Conservation (phyloP, 2,113 vertebrate genomes). For the Calypte anna region DNA sequence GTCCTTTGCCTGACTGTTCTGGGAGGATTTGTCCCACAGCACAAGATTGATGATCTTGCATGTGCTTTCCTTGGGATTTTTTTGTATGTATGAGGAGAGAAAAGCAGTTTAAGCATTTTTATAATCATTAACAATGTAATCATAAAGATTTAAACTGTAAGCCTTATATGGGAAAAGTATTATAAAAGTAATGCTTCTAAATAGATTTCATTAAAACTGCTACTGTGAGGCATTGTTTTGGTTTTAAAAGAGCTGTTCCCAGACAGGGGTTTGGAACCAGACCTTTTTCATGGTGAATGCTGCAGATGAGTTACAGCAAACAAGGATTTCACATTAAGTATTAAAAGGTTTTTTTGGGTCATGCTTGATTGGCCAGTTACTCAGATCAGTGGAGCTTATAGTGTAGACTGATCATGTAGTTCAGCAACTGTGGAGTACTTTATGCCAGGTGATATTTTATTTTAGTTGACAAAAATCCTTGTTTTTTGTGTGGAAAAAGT, state of each 20-base stretch:
- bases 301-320: neutral
- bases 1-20: neutral
- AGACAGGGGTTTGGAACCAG: constrained; percentile 26
- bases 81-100: neutral
- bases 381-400: neutral
- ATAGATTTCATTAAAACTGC: constrained; percentile 6
- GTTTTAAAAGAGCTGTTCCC: constrained; percentile 51
- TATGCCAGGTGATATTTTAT: neutral
- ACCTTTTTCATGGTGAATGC: neutral
- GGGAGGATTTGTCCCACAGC: neutral
- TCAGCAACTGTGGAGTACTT: neutral
- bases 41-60: neutral
- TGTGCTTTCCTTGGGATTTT: neutral
- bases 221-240: constrained; percentile 30
- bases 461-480: neutral
- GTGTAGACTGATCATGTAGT: neutral
- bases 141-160: neutral
- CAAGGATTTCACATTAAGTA: neutral
- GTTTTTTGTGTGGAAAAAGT: neutral
- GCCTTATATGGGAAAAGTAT: constrained; percentile 33
- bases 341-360: neutral
- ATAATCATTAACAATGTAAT: neutral
- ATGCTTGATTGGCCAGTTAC: neutral
- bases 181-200: neutral
- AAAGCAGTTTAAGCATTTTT: neutral